These are phyloP conservation scores for Athene cunicularia DNA, from an alignment of 2,113 vertebrate species.

Conservation along the genomic window DNA sequence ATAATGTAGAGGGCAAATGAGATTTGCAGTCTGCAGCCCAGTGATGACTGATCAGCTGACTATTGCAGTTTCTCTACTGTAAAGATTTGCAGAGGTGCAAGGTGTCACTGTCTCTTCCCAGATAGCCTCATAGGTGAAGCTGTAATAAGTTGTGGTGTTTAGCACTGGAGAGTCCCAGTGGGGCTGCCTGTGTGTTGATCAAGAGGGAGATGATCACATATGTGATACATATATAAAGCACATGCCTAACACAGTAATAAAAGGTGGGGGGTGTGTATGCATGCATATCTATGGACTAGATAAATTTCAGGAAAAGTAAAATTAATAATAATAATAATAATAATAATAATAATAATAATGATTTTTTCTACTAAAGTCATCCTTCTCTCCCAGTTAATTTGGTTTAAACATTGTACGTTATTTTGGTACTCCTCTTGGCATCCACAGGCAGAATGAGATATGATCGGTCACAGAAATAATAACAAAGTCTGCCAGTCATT, in stretches of 20 bases:
- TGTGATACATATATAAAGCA: not conserved
- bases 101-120: not conserved
- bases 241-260: not conserved
- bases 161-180: not conserved
- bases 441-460: not conserved
- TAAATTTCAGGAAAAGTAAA: not conserved
- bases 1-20: not conserved
- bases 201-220: not conserved
- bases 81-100: not conserved
- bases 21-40: not conserved
- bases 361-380: not conserved
- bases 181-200: not conserved
- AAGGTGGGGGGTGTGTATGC: fast-evolving
- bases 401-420: not conserved
- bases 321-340: not conserved
- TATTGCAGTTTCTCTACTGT: not conserved
- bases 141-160: not conserved
- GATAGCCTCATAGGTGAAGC: not conserved
- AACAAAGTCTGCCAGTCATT: conserved; percentile 54
- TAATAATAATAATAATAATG: not conserved
- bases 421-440: conserved; percentile 28
- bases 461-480: conserved; percentile 20
- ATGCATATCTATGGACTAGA: fast-evolving
- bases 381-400: not conserved
- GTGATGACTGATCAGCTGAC: not conserved